Evolutionary conservation across 2,888 invertebrate genomes (phyloP).

Genomic region (Augochlorella aurata): DNA sequence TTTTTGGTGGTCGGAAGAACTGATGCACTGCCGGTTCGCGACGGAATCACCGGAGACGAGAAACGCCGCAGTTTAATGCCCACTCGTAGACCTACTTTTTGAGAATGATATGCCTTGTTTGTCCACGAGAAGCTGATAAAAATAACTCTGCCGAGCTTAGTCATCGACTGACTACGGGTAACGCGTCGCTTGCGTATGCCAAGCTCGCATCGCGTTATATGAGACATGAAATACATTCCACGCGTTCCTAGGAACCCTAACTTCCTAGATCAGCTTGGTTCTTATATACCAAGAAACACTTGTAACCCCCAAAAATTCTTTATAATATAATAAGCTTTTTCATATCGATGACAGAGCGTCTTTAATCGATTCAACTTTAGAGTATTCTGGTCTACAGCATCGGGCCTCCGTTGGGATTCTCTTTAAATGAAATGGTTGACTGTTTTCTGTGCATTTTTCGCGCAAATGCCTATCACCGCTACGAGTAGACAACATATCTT

Average conservation of each 20-base stretch:
- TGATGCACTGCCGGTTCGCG: constrained; percentile 16
- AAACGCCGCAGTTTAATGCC: not conserved
- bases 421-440: no score
- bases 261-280: not conserved
- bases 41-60: constrained; percentile 3
- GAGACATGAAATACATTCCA: constrained; percentile 47
- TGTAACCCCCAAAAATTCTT: constrained; percentile 37
- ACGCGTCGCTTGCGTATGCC: constrained; percentile 24
- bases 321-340: constrained; percentile 44
- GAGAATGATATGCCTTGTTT: constrained; percentile 27
- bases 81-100: constrained; percentile 42
- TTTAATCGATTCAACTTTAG: not conserved
- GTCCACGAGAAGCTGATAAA: constrained; percentile 56
- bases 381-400: not conserved
- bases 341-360: not conserved
- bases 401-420: no score
- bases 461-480: no score
- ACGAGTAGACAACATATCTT: no score
- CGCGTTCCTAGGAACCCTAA: constrained; percentile 36
- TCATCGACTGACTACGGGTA: constrained; percentile 35
- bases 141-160: constrained; percentile 57
- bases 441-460: no score
- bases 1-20: constrained; percentile 68
- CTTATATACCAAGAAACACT: constrained; percentile 19
- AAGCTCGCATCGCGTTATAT: constrained; percentile 30